Percentiles rank a stretch among this genome's conserved stretches.
These are phyloP conservation scores for Palloptera scutellata DNA, from an alignment of 2,888 invertebrate species.

Conservation along the genomic window DNA sequence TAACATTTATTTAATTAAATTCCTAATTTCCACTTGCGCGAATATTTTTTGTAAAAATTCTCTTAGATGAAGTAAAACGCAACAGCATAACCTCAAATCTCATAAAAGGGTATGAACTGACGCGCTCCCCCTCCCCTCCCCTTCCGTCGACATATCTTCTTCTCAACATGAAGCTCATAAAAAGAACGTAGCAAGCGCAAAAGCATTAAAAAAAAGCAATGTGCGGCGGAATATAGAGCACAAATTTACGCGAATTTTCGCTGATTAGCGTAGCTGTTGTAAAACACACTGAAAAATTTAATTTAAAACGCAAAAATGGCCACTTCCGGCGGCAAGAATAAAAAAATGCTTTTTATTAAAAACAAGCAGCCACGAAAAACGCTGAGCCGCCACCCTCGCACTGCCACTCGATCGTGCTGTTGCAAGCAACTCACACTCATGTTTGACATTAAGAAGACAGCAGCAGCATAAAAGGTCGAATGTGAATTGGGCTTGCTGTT, in stretches of 20 bases:
- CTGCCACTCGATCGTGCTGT: slow-evolving; percentile 32
- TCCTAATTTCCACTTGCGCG: slow-evolving; percentile 43
- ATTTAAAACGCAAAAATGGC: slow-evolving; percentile 50
- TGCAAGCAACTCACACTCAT: slow-evolving; percentile 14
- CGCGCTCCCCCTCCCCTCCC: too few relatives aligned
- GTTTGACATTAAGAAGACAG: slow-evolving; percentile 21
- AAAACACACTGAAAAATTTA: slow-evolving; percentile 42
- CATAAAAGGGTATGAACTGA: slow-evolving; percentile 39
- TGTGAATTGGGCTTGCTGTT: slow-evolving; percentile 16
- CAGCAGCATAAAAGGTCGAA: slow-evolving; percentile 23
- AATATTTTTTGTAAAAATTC: slow-evolving; percentile 3
- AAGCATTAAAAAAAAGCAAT: slow-evolving; percentile 10
- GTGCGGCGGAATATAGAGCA: slow-evolving; percentile 27
- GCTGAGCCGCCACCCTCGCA: slow-evolving; percentile 23
- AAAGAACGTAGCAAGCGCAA: slow-evolving; percentile 4
- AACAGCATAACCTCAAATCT: slow-evolving; percentile 38
- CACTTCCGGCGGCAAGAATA: slow-evolving; percentile 45
- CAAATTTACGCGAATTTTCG: slow-evolving; percentile 40
- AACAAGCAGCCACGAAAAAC: slow-evolving; percentile 28
- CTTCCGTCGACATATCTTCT: too few relatives aligned
- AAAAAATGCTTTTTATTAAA: slow-evolving; percentile 25
- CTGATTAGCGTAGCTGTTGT: slow-evolving; percentile 42
- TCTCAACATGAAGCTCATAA: too few relatives aligned
- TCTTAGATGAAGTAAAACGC: slow-evolving; percentile 19
- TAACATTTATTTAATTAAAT: slow-evolving; percentile 44